Conservation (phyloP, 2,113 vertebrate species). For the Eretmochelys imbricata region DNA sequence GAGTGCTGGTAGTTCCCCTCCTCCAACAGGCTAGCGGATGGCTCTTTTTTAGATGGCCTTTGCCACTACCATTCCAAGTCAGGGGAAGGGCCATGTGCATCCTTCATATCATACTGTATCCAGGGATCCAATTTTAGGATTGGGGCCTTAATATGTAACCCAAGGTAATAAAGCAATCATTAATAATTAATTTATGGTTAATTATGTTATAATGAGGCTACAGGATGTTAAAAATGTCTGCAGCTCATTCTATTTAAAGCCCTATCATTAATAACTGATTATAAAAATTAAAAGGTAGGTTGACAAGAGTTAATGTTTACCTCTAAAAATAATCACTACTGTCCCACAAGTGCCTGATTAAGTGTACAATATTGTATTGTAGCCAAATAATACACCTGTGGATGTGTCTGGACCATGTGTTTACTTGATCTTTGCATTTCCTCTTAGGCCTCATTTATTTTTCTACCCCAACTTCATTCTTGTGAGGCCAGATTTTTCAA, state of each 20-base stretch:
- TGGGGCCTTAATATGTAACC: neutral
- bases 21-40: no score
- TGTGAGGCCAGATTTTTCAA: neutral
- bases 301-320: neutral
- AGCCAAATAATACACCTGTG: neutral
- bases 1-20: accelerated
- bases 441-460: neutral
- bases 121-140: neutral
- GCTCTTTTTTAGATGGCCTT: neutral
- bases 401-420: neutral
- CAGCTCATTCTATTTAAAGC: neutral
- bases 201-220: neutral
- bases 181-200: neutral
- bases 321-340: neutral
- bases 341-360: neutral
- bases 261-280: neutral
- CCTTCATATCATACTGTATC: neutral
- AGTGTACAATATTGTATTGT: neutral
- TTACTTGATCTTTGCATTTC: slow-evolving; percentile 14
- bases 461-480: neutral
- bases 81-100: neutral
- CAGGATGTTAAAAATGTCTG: neutral
- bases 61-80: neutral
- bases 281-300: neutral
- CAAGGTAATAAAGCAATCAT: neutral